phyloP scores from a whole-genome alignment of 2,888 invertebrate genomes.

The Ormyrus pomaceus region DNA sequence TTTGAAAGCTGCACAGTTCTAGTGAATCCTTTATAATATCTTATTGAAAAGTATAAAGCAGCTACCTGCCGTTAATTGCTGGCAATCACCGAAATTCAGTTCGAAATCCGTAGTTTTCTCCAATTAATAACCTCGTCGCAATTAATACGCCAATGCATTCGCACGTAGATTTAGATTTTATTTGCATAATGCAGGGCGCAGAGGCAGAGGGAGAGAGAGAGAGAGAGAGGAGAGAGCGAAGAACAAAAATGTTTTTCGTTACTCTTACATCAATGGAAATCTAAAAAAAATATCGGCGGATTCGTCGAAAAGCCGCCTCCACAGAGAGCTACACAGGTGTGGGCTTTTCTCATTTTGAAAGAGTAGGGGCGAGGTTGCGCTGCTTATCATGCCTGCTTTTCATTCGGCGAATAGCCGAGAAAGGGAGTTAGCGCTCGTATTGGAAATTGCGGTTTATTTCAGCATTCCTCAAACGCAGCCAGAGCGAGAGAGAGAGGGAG shows the following conservation, averaged over 20 bases:
- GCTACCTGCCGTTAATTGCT: no score
- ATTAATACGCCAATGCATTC: no score
- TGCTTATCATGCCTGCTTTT: slow-evolving; percentile 52
- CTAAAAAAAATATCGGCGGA: slow-evolving; percentile 17
- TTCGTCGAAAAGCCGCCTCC: slow-evolving; percentile 3
- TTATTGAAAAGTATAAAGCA: no score
- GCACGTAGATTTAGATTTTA: background rate
- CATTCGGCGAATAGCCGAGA: slow-evolving; percentile 46
- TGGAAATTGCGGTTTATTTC: slow-evolving; percentile 56
- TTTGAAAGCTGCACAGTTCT: no score
- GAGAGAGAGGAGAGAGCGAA: no score
- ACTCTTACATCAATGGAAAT: slow-evolving; percentile 35
- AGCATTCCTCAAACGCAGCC: slow-evolving; percentile 42
- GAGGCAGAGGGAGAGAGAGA: no score
- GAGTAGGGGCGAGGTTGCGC: slow-evolving; percentile 3
- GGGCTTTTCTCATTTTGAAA: slow-evolving; percentile 50
- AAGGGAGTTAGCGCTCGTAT: slow-evolving; percentile 37
- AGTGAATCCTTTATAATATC: no score
- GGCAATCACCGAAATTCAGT: no score
- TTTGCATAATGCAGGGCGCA: slow-evolving; percentile 12
- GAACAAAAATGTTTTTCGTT: slow-evolving; percentile 7
- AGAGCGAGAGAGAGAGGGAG: slow-evolving; percentile 35
- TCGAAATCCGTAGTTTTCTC: no score
- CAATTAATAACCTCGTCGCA: no score
- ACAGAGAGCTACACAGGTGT: slow-evolving; percentile 1